Evolutionary conservation across 2,888 invertebrate species (phyloP), one percentile per base, ranked within the genome.

Genomic region (Pammene fasciana): DNA sequence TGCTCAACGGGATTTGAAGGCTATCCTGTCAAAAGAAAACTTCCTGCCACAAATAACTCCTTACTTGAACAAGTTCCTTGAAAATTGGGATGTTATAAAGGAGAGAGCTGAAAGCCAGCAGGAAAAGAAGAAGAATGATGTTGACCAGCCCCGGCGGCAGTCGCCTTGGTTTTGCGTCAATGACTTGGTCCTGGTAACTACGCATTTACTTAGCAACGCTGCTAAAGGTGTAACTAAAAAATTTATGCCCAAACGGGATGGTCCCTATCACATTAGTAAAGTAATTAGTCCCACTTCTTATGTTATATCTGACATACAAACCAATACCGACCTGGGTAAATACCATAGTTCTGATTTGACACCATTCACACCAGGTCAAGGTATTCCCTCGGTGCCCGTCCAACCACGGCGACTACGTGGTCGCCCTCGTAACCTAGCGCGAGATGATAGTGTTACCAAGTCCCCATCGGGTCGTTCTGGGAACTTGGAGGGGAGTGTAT

Each of bases 171-270:
- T 54, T 54, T 8, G 54, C 34, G n/a, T 54, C 34, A 54, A 54
- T 18, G 52, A 52, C 52, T 26, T 52, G 26, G 52, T 52, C 26
- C 52, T 52, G 9, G 52, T 52, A 52, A 26, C 10, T 26, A 26
- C 52, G 13, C 52, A 52, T 52, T 36, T 38, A 5, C 46, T 74
- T 5, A 76, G 73, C 54, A 71, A 65, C 9, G 52, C 67, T n/a
- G 14, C 18, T 5, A 48, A 65, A 59, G 72, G 72, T 8, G 36
- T 56, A 14, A 72, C 57, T 18, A 46, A 78, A 6, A 83, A 83
- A 61, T 77, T 82, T 64, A 74, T 74, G 13, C 79, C 81, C 6
- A 73, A 77, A 62, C 67, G 80, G 7, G 81, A 80, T 74, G 81
- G 81, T n/a, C 80, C 79, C 0, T 82, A 81, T 45, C 18, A 60